Conservation (phyloP, 2,113 vertebrate species). For the Todiramphus chloris region DNA sequence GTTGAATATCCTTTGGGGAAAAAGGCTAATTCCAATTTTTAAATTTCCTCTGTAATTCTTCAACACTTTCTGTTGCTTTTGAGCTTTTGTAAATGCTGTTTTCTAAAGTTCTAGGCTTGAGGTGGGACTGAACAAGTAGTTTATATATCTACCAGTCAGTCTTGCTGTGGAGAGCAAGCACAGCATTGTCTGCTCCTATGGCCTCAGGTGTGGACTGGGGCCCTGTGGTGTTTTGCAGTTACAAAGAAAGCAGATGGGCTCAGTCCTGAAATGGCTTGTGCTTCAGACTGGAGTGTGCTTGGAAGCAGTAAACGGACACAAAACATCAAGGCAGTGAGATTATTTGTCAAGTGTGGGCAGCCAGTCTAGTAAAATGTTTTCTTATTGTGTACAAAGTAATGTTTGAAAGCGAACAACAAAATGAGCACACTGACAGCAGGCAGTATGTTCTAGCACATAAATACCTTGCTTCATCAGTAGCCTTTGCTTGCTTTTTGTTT, state of each 20-base stretch:
- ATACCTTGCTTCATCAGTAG: neutral
- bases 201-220: neutral
- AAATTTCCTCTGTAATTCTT: neutral
- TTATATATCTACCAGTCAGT: neutral
- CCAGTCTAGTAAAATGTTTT: neutral
- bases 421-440: neutral
- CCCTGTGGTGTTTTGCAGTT: fast-evolving
- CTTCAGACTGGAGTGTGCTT: neutral
- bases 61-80: neutral
- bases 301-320: neutral
- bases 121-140: neutral
- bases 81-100: neutral
- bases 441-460: neutral
- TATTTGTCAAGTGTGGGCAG: neutral
- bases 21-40: neutral
- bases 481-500: neutral
- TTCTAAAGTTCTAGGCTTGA: neutral
- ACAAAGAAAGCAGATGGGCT: neutral
- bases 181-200: neutral
- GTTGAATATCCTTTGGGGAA: neutral
- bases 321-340: neutral
- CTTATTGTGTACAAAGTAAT: neutral
- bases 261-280: neutral
- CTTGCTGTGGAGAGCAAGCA: neutral
- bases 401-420: neutral